Base-by-base conservation (phyloP, 2,888 invertebrate genomes). In the Alentia gelatinosa region DNA sequence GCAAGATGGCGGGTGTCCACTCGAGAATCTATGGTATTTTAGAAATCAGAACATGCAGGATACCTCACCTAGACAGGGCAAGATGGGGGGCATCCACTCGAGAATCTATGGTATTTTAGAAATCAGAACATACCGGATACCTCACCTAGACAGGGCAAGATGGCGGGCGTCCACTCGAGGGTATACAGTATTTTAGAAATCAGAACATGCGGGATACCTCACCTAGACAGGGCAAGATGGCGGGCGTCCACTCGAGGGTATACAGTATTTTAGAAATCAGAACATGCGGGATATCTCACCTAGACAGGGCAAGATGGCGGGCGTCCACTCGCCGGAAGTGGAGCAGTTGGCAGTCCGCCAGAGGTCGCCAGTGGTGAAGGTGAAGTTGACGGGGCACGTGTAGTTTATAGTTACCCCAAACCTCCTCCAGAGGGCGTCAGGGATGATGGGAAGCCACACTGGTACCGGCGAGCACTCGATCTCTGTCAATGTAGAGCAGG, bases 401-500 rank as follows among this genome's bases (percentile, higher is more conserved):
- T 86, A 86, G 86, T 86, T 86, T 12, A 86, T 26, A 23, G 35
- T 30, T 86, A 30, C 35, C 0, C 47, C 86, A 47, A 86, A 86
- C 26, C 47, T 1, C 30, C 86, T 42, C 47, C 47, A 4, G 86
- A 47, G 23, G 47, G 47, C 30, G 30, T 35, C 30, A 23, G 86
- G 47, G 42, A 86, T 12, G 26, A 86, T 86, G 30, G 86, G 50
- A 0, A 47, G 47, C 86, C 86, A 86, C 50, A 47, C 47, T 1
- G 86, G 86, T 0, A 86, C 86, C 1, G 86, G 86, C n/a, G 86
- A 47, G n/a, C 86, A 86, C 50, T 86, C 30, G 26, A 86, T 86
- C 47, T 86, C 86, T 86, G 86, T 15, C 42, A 12, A 30, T 40
- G n/a, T n/a, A n/a, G n/a, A n/a, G n/a, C n/a, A n/a, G n/a, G n/a